A percentile compares a stretch with the other conserved stretches of the same genome.
phyloP scores from a whole-genome alignment of 92 coral and sea anemone genomes.

The Zoanthus sociatus region DNA sequence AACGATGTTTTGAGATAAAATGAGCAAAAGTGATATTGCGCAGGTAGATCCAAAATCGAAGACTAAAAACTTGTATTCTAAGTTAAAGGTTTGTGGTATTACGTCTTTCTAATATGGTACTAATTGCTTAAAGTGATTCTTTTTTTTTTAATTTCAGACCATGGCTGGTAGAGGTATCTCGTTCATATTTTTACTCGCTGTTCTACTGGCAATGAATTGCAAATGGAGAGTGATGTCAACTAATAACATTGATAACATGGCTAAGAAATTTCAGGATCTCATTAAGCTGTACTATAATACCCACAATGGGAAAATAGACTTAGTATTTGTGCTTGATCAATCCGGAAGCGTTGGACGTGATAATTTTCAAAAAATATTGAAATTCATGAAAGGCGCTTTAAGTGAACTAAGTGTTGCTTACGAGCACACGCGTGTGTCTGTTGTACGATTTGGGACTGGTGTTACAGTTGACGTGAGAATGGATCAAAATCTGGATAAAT shows the following conservation, averaged over 20 bases:
- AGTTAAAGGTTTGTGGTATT: no score
- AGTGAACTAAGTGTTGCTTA: constrained; percentile 5
- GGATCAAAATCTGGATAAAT: constrained; percentile 10
- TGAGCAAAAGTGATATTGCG: no score
- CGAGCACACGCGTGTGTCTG: constrained; percentile 17
- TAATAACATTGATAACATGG: neutral
- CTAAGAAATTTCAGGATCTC: neutral
- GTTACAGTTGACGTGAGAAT: neutral
- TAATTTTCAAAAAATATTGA: neutral
- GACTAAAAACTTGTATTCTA: no score
- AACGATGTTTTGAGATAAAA: no score
- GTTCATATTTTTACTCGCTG: neutral
- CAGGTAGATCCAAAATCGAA: no score
- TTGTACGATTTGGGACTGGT: neutral
- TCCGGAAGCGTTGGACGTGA: neutral
- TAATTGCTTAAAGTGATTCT: no score
- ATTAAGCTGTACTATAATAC: neutral
- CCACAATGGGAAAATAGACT: neutral
- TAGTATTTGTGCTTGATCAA: constrained; percentile 21
- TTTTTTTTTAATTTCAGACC: neutral
- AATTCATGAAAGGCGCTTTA: neutral
- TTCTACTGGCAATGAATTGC: neutral
- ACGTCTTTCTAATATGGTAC: no score
- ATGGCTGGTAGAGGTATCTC: neutral
- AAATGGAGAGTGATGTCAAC: neutral